Evolutionary conservation across 2,797 vertebrate species (phyloP), one percentile per base, ranked within the genome.

Genomic region (Coregonus ussuriensis): DNA sequence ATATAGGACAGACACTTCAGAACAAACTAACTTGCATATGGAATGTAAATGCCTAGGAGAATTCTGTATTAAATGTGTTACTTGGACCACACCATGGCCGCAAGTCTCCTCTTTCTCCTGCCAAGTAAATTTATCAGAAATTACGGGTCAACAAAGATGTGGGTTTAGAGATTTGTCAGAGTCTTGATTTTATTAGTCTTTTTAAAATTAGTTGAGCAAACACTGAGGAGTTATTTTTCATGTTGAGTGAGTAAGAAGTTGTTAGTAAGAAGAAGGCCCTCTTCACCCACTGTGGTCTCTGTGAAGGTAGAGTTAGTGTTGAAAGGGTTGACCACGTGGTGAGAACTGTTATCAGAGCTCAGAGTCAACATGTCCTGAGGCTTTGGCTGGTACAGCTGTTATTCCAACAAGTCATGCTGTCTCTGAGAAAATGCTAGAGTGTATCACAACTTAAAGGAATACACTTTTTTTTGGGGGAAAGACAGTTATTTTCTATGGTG

Each of bases 381-480:
- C 81, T 83, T 79, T 82, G 76, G 77, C 85, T 79, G 82, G 83
- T 37, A 84, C 86, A 83, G 80, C 83, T 83, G 83, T 79, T 86
- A 83, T 72, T 80, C 81, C 77, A 77, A 68, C 69, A 65, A 77
- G 35, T 74, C 65, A 71, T 35, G 67, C 69, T 74, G 76, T 88
- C 85, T 85, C 85, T 71, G 76, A 79, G 84, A 86, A 83, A 83
- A 78, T 72, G 74, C 79, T 83, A 80, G 83, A 74, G 83, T 82
- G 75, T 85, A 88, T 86, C 81, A 80, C 74, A 81, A 81, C 83
- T 87, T 87, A 75, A 82, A 83, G 76, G 79, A 77, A 76, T 82
- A 89, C 84, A 71, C 77, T 84, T 83, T 86, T 86, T 83, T 82
- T 81, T 72, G 88, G 84, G 79, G 83, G 74, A 77, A 84, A 89